Conservation (phyloP, 1,140 invertebrate species). For the Ceratina australensis region DNA sequence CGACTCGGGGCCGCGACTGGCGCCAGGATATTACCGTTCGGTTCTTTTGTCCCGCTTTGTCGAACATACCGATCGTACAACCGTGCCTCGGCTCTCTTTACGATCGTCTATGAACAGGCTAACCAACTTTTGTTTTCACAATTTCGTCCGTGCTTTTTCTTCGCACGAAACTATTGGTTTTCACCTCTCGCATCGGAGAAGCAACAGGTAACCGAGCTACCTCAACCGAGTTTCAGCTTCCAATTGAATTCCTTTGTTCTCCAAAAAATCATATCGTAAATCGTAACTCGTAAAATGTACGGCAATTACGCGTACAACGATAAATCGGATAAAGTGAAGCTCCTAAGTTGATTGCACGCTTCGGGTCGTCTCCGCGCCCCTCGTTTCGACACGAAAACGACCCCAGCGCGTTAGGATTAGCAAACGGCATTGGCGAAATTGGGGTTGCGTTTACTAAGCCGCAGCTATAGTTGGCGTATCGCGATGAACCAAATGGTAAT, state of each 20-base stretch:
- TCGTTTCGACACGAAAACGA: constrained; percentile 6
- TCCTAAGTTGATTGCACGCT: not conserved
- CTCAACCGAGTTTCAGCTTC: not conserved
- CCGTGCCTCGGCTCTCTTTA: constrained; percentile 27
- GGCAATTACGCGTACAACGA: too few relatives aligned
- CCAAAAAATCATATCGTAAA: not conserved
- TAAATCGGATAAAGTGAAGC: not conserved
- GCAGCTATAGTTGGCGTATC: constrained; percentile 37
- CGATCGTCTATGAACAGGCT: not conserved
- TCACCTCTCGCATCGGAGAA: constrained; percentile 1
- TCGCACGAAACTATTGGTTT: not conserved
- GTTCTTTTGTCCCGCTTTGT: constrained; percentile 48
- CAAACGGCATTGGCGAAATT: not conserved
- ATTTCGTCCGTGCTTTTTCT: constrained; percentile 25
- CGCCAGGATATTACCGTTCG: constrained; percentile 64
- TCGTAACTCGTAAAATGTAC: too few relatives aligned
- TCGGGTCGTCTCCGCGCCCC: not conserved
- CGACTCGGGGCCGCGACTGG: constrained; percentile 41
- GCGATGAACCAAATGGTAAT: constrained; percentile 43
- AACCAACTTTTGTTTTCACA: constrained; percentile 4
- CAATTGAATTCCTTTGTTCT: not conserved
- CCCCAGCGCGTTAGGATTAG: not conserved
- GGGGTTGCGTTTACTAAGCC: not conserved
- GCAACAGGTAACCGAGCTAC: constrained; percentile 40
- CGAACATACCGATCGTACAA: constrained; percentile 26